phyloP scores from a whole-genome alignment of 2,797 vertebrate genomes.

The Myoxocephalus aenaeus region DNA sequence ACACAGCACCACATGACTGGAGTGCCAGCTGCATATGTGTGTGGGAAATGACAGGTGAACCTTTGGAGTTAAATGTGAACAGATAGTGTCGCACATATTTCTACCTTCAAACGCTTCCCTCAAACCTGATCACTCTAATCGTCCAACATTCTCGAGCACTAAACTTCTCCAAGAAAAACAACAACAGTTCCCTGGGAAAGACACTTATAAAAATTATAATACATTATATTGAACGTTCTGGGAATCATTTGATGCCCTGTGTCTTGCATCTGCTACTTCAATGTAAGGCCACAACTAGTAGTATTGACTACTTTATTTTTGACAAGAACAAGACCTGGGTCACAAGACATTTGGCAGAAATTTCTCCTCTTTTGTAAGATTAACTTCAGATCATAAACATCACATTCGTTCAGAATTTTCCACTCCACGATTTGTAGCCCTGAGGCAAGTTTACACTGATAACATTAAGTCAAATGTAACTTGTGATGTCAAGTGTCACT shows the following conservation, averaged over 20 bases:
- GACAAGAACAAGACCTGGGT: slow-evolving; percentile 20
- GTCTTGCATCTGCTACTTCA: background rate
- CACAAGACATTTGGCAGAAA: slow-evolving; percentile 40
- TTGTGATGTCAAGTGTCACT: slow-evolving; percentile 20
- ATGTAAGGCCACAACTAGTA: background rate
- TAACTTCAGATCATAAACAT: slow-evolving; percentile 15
- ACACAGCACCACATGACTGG: slow-evolving; percentile 73
- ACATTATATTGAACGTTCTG: background rate
- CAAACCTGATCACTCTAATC: slow-evolving; percentile 21
- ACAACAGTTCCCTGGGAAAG: slow-evolving; percentile 21
- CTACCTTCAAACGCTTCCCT: slow-evolving; percentile 45
- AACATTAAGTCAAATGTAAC: slow-evolving; percentile 11
- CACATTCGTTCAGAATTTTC: slow-evolving; percentile 2
- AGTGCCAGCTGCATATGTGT: slow-evolving; percentile 67
- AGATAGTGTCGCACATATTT: slow-evolving; percentile 39
- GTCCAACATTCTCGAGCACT: slow-evolving; percentile 16
- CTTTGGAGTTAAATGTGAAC: slow-evolving; percentile 53
- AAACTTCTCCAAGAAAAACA: slow-evolving; percentile 17
- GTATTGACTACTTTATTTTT: slow-evolving; percentile 4
- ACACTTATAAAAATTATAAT: background rate
- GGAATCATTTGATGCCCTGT: background rate
- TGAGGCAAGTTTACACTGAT: background rate
- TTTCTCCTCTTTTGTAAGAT: slow-evolving; percentile 16
- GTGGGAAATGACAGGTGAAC: slow-evolving; percentile 71
- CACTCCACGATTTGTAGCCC: background rate